Base-by-base conservation (phyloP, 2,797 vertebrate species). In the Rallus crepitans region DNA sequence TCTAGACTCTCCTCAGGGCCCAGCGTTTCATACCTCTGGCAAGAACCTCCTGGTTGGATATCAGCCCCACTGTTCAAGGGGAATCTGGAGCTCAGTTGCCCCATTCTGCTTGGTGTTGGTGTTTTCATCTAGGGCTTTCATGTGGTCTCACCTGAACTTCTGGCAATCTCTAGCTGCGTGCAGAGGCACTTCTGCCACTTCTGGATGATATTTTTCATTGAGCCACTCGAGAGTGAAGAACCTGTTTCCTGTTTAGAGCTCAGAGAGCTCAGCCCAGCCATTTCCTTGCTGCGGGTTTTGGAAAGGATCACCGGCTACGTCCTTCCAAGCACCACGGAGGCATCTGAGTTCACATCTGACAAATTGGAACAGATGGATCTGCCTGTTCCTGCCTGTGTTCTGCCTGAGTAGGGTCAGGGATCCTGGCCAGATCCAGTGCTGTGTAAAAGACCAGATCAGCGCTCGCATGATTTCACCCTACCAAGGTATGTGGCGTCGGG, bases 151-250 rank as follows among this genome's bases (percentile, higher is more conserved):
- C 93, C 96, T 95, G 91, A 78, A 33, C 55, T 85, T 63, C 61
- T 94, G 85, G 55, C 52, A 16, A 19, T 19, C 21, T 2, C 15
- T 30, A 24, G 55, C 79, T 87, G 53, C 52, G 11, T 47, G 83
- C 16, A 31, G 52, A 61, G 35, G 21, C 10, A 1, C 42, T 47
- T 12, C 60, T 89, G 64, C 47, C 70, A 59, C 9, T 86, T 45
- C n/a, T 15, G 39, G 28, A 64, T 53, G 56, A 19, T 27, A 57
- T 93, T 96, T 97, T 73, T 81, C 77, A 79, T 18, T 35, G 60
- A 96, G 35, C 73, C 89, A 94, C 92, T 96, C 92, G 75, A 95
- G 77, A 94, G 31, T 89, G 82, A 96, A 95, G 93, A 91, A 73
- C 82, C 14, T 45, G 42, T 94, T 97, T 97, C 93, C 92, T 94